Evolutionary conservation across 2,113 vertebrate species (phyloP).

Genomic region (Vidua macroura): DNA sequence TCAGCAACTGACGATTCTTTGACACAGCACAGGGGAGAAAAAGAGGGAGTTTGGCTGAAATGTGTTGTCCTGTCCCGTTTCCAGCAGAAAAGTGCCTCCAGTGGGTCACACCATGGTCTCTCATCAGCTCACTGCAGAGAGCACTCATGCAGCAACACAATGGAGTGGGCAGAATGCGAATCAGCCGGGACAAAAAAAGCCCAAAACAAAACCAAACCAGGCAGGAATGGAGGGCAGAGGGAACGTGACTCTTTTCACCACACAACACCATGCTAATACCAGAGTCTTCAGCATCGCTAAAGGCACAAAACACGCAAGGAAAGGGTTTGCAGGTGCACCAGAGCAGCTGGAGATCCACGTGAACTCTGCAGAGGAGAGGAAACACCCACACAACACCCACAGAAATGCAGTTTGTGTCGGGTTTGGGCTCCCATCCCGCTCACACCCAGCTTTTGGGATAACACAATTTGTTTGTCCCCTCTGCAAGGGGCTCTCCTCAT

Average conservation of each 20-base stretch:
- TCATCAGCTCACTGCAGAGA: conserved; percentile 59
- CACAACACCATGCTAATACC: not conserved
- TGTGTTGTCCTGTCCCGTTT: conserved; percentile 23
- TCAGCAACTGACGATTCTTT: not conserved
- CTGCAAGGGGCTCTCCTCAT: not conserved
- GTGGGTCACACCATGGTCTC: conserved; percentile 43
- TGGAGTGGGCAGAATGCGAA: conserved; percentile 61
- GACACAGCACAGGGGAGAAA: not conserved
- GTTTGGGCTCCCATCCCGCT: accelerated
- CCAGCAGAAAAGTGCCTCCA: conserved; percentile 38
- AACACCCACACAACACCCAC: not conserved
- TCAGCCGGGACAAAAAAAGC: conserved; percentile 14
- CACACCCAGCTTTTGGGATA: not conserved
- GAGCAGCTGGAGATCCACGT: not conserved
- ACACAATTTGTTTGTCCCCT: no score
- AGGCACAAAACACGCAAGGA: not conserved
- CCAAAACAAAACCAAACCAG: not conserved
- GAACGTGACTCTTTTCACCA: not conserved
- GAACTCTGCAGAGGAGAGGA: not conserved
- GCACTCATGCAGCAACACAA: conserved; percentile 61
- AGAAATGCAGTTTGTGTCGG: not conserved
- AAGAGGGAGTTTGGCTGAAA: conserved; percentile 1
- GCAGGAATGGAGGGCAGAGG: not conserved
- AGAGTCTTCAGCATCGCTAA: not conserved
- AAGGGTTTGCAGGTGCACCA: not conserved